Evolutionary conservation across 2,797 vertebrate genomes (phyloP), one percentile per base, ranked within the genome.

Genomic region (Oryzias dopingdopingensis): DNA sequence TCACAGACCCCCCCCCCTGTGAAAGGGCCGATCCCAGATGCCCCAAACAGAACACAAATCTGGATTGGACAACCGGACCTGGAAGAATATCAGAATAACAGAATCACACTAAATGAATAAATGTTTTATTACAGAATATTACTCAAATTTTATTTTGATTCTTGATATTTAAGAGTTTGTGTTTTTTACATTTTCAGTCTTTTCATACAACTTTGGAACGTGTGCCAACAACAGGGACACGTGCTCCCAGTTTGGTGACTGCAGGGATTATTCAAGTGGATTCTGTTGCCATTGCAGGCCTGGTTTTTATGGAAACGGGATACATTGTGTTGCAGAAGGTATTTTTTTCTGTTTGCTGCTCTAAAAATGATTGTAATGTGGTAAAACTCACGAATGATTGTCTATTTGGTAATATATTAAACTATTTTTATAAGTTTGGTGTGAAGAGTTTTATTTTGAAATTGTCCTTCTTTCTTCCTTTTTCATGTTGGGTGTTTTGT

Each of bases 241-340:
- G 73, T 99, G 97, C 74, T 96, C 96, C 0, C 86, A 91, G 76
- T 96, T 96, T 2, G 93, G 93, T 0, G 86, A 94, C 61, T 98
- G 97, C 89, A 90, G 29, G 52, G 96, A 99, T 79, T 94, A 95
- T 62, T 44, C 89, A 40, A 90, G 79, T 0, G 96, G 96, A 48
- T 97, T 93, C 87, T 99, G 97, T 77, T 99, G 97, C 83, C 88
- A 89, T 61, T 98, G 97, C 49, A 91, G 90, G 57, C 88, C 94
- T 8, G 96, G 96, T n/a, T 99, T 93, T 82, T 98, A 95, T 4
- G 97, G 97, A 59, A 96, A 96, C 4, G 96, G 97, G 66, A 91
- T 92, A 48, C 93, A 98, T n/a, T 99, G 97, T 58, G 89, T 98
- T 7, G 92, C 95, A 22, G 95, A 97, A 86, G 97, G 97, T 98